These are phyloP conservation scores for Dendrocincla tyrannina DNA, from an alignment of 2,797 vertebrate genomes.

Conservation along the genomic window DNA sequence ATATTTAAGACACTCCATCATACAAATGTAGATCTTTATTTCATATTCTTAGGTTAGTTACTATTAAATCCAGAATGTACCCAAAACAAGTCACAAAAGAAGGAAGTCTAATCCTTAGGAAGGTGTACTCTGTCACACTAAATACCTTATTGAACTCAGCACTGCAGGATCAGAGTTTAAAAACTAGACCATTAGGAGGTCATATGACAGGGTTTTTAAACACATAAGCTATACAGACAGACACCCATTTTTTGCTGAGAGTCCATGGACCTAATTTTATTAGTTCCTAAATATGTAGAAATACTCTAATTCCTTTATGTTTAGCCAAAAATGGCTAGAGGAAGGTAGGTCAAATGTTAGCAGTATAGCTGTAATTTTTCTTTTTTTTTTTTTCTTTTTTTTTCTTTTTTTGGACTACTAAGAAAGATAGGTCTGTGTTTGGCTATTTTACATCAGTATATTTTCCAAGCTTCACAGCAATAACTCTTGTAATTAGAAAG, in stretches of 20 bases:
- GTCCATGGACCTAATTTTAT: not conserved
- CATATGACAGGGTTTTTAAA: not conserved
- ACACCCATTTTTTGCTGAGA: not conserved
- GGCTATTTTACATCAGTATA: not conserved
- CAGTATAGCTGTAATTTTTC: not conserved
- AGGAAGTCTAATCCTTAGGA: not conserved
- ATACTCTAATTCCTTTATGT: not conserved
- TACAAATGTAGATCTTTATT: not conserved
- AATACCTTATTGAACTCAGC: not conserved
- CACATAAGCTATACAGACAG: not conserved
- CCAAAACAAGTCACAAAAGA: not conserved
- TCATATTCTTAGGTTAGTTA: not conserved
- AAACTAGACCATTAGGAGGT: not conserved
- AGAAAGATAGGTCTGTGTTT: fast-evolving
- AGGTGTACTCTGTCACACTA: not conserved
- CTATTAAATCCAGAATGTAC: not conserved
- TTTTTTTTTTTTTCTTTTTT: not conserved
- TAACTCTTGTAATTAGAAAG: not conserved
- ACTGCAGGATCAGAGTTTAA: not conserved
- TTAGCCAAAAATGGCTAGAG: not conserved
- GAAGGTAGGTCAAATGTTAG: not conserved
- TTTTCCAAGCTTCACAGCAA: not conserved
- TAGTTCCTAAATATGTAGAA: not conserved
- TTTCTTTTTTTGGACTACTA: not conserved
- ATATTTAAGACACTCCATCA: not conserved